Evolutionary conservation across 1,140 invertebrate species (phyloP), one percentile per base, ranked within the genome.

Genomic region (Aphis craccivora): DNA sequence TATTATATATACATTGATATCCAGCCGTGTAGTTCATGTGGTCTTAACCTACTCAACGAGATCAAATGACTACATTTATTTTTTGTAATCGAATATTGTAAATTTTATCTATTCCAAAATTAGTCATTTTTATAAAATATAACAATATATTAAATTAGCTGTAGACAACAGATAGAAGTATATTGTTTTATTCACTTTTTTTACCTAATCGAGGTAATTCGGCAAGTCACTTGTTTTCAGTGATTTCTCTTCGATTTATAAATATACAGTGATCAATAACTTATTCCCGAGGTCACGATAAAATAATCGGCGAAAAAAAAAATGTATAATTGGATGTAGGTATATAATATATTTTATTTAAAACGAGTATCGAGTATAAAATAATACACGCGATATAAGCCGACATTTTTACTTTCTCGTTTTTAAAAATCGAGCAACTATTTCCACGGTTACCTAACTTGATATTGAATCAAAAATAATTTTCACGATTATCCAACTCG

Each of bases 231-330:
- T 55, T 37, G 51, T 55, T 53, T 48, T 89, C 43, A n/a, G 35
- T 51, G 84, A 43, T 88, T 89, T 89, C 87, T 51, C 35, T 53
- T 37, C 8, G 48, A 55, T 89, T 53, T 22, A 60, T 37, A 90
- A 43, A 8, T 43, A 43, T 67, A 43, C 30, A 88, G 30, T n/a
- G 89, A 67, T 60, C 25, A n/a, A 67, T 90, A 90, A 90, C 67
- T 90, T 90, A 90, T 90, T 90, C 89, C 11, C 89, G 55, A 90
- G 89, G 89, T 67, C 53, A 55, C 55, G 37, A 67, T 67, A 51
- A 60, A 60, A 43, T 18, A 90, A 60, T 90, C 89, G 40, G 89
- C 89, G 14, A 90, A 90, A 67, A 90, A 90, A 67, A 90, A 90
- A 60, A 40, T 22, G 20, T 67, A 25, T 89, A 89, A 89, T 89